These are phyloP conservation scores for Ericerus pela DNA, from an alignment of 1,140 invertebrate species.

Conservation along the genomic window DNA sequence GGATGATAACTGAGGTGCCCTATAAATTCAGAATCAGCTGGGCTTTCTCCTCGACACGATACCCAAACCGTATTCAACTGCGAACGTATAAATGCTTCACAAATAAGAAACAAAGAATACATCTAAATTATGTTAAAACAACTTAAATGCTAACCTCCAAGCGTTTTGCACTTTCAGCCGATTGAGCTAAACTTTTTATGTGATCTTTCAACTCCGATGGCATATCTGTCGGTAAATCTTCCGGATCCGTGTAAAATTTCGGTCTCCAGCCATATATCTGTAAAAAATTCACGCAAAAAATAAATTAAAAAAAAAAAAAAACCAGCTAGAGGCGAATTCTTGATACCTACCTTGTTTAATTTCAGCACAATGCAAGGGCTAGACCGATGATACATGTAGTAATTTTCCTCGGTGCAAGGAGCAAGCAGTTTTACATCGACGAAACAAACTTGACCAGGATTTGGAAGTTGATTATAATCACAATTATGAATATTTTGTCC, in stretches of 20 bases:
- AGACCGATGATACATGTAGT: constrained; percentile 49
- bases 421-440: constrained; percentile 46
- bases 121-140: not conserved
- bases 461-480: constrained; percentile 41
- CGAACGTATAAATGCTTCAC: too few relatives aligned
- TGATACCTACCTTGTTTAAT: constrained; percentile 35
- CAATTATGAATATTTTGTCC: constrained; percentile 51
- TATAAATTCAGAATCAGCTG: constrained; percentile 40
- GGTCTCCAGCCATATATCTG: constrained; percentile 36
- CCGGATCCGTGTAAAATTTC: constrained; percentile 31
- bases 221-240: constrained; percentile 31
- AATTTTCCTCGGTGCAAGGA: constrained; percentile 49
- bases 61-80: constrained; percentile 36
- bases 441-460: constrained; percentile 50
- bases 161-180: too few relatives aligned
- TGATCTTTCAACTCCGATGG: constrained; percentile 30
- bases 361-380: constrained; percentile 39
- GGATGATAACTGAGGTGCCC: constrained; percentile 36
- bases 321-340: not conserved
- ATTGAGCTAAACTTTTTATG: constrained; percentile 22
- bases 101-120: not conserved
- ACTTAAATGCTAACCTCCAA: not conserved
- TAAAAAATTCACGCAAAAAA: constrained; percentile 16
- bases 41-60: constrained; percentile 39
- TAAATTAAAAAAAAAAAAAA: not conserved